Percentiles rank a stretch among this genome's conserved stretches.
These are phyloP conservation scores for Alouatta palliata DNA, from an alignment of 2,113 vertebrate species.

Conservation along the genomic window DNA sequence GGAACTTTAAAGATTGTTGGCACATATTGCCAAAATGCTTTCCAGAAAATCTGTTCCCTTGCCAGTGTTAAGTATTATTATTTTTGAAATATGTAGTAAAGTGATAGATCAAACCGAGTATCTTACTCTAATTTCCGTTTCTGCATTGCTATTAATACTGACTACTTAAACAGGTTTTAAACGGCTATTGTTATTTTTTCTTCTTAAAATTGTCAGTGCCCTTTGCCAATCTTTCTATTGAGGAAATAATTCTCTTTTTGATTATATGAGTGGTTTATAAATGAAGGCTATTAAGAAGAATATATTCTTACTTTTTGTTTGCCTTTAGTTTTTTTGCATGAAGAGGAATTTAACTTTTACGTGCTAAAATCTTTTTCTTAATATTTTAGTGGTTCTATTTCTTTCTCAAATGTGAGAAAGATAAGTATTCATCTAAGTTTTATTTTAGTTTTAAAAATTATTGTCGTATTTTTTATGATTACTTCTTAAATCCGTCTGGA, in stretches of 20 bases:
- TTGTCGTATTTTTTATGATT: not conserved
- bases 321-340: not conserved
- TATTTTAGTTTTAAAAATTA: conserved; percentile 6
- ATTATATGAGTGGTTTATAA: conserved; percentile 10
- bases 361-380: not conserved
- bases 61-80: conserved; percentile 18
- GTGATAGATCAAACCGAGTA: not conserved
- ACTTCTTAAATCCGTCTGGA: not conserved
- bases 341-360: not conserved
- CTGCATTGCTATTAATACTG: not conserved
- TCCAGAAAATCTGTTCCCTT: conserved; percentile 50
- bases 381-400: not conserved
- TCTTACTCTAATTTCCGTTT: conserved; percentile 35
- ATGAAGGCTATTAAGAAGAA: not conserved
- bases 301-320: conserved; percentile 11
- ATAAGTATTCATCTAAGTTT: not conserved
- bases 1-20: not conserved
- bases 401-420: conserved; percentile 12
- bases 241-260: conserved; percentile 24
- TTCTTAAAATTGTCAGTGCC: conserved; percentile 29
- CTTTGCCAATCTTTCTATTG: conserved; percentile 5
- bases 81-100: conserved; percentile 8
- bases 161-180: conserved; percentile 17
- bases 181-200: not conserved
- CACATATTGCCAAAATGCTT: conserved; percentile 13